phyloP scores from a whole-genome alignment of 2,797 vertebrate species.

The Pseudochirops corinnae region DNA sequence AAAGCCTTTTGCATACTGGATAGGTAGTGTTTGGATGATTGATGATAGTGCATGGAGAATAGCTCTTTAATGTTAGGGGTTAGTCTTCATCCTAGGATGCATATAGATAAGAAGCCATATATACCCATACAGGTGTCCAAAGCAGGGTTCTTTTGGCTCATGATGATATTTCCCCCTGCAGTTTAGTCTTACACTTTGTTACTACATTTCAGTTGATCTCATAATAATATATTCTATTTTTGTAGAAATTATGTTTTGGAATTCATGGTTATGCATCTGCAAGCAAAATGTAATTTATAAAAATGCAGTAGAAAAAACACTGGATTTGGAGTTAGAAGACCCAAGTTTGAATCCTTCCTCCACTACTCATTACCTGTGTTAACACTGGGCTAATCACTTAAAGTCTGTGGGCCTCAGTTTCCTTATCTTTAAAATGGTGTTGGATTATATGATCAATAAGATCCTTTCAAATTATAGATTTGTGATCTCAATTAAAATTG shows the following conservation, averaged over 20 bases:
- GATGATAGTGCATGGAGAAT: background rate
- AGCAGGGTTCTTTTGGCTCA: background rate
- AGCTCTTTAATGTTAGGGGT: background rate
- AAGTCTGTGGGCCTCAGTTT: background rate
- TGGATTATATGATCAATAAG: background rate
- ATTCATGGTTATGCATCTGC: background rate
- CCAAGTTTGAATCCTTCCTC: background rate
- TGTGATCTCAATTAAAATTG: background rate
- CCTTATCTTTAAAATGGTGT: background rate
- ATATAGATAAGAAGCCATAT: background rate
- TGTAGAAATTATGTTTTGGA: background rate
- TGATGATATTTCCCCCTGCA: background rate
- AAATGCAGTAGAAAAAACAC: background rate
- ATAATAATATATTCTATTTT: background rate
- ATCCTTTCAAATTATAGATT: background rate
- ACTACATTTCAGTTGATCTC: background rate
- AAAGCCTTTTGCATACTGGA: background rate
- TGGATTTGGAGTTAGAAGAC: background rate
- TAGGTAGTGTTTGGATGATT: background rate
- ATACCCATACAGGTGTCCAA: background rate
- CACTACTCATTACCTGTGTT: background rate
- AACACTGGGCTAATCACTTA: background rate
- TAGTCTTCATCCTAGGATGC: background rate
- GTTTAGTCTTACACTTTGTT: background rate
- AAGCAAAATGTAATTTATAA: background rate